These are phyloP conservation scores for Calliscelio sp. DNA, from an alignment of 2,888 invertebrate species.

Conservation along the genomic window DNA sequence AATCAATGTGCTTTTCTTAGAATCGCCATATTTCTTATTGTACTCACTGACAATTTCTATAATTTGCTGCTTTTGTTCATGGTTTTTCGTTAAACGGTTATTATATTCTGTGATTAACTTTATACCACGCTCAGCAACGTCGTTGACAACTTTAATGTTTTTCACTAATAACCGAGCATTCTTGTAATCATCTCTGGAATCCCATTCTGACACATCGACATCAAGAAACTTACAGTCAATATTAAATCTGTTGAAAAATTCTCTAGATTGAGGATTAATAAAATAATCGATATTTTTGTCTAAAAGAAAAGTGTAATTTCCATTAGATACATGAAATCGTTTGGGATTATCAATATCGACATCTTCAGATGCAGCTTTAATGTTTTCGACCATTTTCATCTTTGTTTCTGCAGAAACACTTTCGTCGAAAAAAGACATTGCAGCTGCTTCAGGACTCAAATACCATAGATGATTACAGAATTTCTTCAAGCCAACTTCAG, in stretches of 20 bases:
- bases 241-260: constrained; percentile 56
- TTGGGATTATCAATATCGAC: constrained; percentile 13
- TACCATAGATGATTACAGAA: constrained; percentile 48
- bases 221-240: constrained; percentile 51
- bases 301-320: not conserved
- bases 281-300: constrained; percentile 55
- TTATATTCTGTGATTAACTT: constrained; percentile 49
- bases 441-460: constrained; percentile 29
- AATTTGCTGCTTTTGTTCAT: constrained; percentile 47
- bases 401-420: constrained; percentile 8
- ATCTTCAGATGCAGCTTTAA: not conserved
- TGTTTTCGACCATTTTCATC: constrained; percentile 25
- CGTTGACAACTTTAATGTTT: constrained; percentile 59
- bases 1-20: constrained; percentile 27
- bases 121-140: constrained; percentile 50
- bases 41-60: constrained; percentile 27
- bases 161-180: constrained; percentile 29
- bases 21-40: constrained; percentile 9
- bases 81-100: constrained; percentile 32
- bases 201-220: constrained; percentile 36
- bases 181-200: constrained; percentile 31
- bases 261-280: constrained; percentile 23
- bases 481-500: constrained; percentile 19
- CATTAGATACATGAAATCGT: not conserved
- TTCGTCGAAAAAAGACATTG: constrained; percentile 28